A percentile compares a stretch with the other conserved stretches of the same genome.
phyloP scores from a whole-genome alignment of 1,140 invertebrate genomes.

The Pygmarrhopalites habei region DNA sequence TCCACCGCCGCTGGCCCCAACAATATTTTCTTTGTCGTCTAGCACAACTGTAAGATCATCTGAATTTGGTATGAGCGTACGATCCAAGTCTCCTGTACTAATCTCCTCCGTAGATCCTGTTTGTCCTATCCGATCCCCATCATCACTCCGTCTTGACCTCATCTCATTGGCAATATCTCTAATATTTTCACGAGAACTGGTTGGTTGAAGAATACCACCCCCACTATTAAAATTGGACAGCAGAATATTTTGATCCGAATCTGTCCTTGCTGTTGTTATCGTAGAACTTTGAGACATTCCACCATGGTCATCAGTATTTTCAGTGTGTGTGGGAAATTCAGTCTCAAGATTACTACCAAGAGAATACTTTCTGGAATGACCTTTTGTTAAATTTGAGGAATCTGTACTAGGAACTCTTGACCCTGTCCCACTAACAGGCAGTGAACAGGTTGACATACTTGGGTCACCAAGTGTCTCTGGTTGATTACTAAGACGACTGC shows the following conservation, averaged over 20 bases:
- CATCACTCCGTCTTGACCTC: background rate
- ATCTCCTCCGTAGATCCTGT: background rate
- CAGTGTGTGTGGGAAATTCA: slow-evolving; percentile 10
- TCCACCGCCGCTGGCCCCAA: background rate
- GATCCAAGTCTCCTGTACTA: background rate
- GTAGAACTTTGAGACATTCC: background rate
- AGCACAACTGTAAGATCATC: background rate
- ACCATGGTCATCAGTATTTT: background rate
- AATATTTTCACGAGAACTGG: background rate
- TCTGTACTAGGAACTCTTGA: background rate
- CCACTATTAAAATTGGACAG: background rate
- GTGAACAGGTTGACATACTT: background rate
- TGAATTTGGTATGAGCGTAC: slow-evolving; percentile 3
- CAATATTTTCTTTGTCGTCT: slow-evolving; percentile 11
- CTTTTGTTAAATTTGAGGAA: background rate
- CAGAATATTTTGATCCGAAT: too few relatives aligned
- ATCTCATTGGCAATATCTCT: background rate
- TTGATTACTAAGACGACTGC: background rate
- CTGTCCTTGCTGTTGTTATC: background rate
- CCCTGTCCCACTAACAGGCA: background rate
- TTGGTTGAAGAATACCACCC: background rate
- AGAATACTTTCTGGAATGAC: slow-evolving; percentile 21
- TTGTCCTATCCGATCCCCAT: background rate
- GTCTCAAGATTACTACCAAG: slow-evolving; percentile 13
- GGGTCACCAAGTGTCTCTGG: background rate